Base-by-base conservation (phyloP, 2,888 invertebrate genomes). In the Xestia c-nigrum region DNA sequence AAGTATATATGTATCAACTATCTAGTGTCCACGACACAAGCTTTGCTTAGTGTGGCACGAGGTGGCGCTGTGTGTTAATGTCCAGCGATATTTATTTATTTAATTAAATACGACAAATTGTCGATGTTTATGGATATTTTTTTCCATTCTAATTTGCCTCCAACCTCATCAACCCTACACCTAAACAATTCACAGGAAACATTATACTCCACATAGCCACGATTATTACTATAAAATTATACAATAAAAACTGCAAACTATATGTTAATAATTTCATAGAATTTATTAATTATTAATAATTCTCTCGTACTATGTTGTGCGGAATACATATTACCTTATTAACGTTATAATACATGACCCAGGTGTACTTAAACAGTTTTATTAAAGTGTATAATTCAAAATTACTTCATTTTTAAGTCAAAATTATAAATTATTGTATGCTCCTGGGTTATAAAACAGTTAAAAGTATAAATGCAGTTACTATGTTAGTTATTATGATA, bases 281-380 rank as follows among this genome's bases (percentile, higher is more conserved):
- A 84, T 76, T 84, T 74, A 82, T 80, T 81, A 80, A 81, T 87
- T 81, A 83, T 84, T 84, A 85, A 81, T 86, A 77, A 81, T 81
- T 80, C 77, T 55, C 57, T 31, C 67, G 4, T 66, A 73, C 71
- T 74, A 12, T 72, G 72, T 68, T 74, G 67, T 43, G n/a, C 21
- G 40, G 87, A 82, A 87, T 87, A 87, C 79, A 85, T 83, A 87
- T 86, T 76, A 59, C 81, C 83, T 80, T 72, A 75, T 86, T 87
- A 85, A 52, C 14, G 10, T 40, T 72, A 63, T 83, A 72, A 84
- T 74, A 67, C 67, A 76, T 43, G 46, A 46, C 67, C 59, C 85
- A 82, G 80, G 75, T 87, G 83, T 70, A 69, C 5, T 65, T 71
- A 76, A 64, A 73, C 74, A 80, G 66, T 76, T 79, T 76, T 74